phyloP scores from a whole-genome alignment of 2,888 invertebrate species.

The Catocala sponsa region DNA sequence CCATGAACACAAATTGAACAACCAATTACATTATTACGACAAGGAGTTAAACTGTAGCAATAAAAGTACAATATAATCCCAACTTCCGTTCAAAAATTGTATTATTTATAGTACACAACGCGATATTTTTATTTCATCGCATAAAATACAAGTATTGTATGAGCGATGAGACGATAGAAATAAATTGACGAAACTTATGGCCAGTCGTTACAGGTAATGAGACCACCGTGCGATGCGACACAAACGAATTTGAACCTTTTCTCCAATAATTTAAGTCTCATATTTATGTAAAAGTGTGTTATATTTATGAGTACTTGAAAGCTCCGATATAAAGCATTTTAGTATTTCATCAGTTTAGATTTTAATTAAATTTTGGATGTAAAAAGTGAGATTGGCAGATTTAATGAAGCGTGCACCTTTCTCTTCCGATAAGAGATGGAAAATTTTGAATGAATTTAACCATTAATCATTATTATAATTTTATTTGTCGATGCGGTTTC shows the following conservation, averaged over 20 bases:
- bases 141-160: conserved; percentile 58
- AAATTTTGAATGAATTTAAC: neutral
- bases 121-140: conserved; percentile 52
- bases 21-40: neutral
- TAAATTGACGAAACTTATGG: conserved; percentile 68
- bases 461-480: neutral
- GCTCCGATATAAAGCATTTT: conserved; percentile 39
- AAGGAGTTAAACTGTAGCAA: conserved; percentile 1
- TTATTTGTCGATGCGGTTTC: too few relatives aligned
- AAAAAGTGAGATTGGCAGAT: conserved; percentile 20
- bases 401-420: conserved; percentile 14
- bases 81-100: conserved; percentile 18
- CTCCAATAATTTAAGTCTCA: conserved; percentile 28
- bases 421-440: neutral
- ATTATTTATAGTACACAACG: conserved; percentile 17
- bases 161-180: conserved; percentile 65
- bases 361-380: conserved; percentile 43
- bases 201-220: conserved; percentile 68
- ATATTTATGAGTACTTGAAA: conserved; percentile 53
- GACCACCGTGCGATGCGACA: conserved; percentile 38
- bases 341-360: conserved; percentile 48
- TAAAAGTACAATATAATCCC: conserved; percentile 17
- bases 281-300: conserved; percentile 24
- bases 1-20: too few relatives aligned
- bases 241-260: conserved; percentile 48